Conservation (phyloP, 2,113 vertebrate genomes). For the Collichthys lucidus region DNA sequence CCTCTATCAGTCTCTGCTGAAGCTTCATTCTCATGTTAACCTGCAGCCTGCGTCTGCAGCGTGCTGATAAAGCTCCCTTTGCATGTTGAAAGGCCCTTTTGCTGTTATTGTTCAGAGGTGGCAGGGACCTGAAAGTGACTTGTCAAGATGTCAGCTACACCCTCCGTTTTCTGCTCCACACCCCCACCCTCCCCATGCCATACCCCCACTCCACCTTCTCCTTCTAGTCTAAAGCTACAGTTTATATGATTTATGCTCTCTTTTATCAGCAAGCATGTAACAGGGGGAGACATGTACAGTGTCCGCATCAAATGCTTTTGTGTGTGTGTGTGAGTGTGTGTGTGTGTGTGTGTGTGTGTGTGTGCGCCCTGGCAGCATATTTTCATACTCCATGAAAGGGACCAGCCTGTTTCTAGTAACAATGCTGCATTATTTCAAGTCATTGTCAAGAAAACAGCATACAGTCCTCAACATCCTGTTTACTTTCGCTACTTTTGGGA, state of each 20-base stretch:
- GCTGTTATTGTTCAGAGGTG: conserved; percentile 59
- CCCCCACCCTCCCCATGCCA: background rate
- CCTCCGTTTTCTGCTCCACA: background rate
- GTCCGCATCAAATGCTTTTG: background rate
- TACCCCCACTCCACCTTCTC: background rate
- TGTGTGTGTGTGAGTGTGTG: conserved; percentile 25
- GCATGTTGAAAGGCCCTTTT: conserved; percentile 52
- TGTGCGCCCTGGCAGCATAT: background rate
- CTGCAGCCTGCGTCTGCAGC: conserved; percentile 60
- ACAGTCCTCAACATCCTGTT: background rate
- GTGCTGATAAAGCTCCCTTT: conserved; percentile 63
- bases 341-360: conserved; percentile 19
- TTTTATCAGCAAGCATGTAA: conserved; percentile 36
- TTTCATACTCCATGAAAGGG: background rate
- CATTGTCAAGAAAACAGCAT: background rate
- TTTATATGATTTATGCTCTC: conserved; percentile 32
- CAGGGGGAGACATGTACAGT: background rate
- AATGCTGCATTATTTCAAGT: background rate
- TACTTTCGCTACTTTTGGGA: background rate
- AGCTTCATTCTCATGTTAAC: conserved; percentile 61
- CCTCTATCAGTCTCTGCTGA: conserved; percentile 32
- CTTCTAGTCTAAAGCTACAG: background rate
- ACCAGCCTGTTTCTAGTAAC: background rate
- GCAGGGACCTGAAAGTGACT: conserved; percentile 68
- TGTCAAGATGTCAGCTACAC: conserved; percentile 64